These are phyloP conservation scores for Hemaris fuciformis DNA, from an alignment of 2,888 invertebrate genomes.

Conservation along the genomic window DNA sequence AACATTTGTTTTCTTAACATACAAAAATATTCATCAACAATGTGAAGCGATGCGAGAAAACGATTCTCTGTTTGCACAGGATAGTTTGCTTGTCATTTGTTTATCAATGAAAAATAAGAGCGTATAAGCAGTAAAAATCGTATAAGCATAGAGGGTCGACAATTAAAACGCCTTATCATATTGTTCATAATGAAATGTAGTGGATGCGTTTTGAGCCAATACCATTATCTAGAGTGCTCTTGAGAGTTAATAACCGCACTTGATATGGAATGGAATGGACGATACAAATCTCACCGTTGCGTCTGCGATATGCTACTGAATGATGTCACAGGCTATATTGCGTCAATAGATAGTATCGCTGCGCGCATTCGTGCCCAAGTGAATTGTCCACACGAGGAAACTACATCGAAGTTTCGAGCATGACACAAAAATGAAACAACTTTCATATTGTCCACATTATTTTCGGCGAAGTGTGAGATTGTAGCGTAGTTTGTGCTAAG, in stretches of 20 bases:
- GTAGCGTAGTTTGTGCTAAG: neutral
- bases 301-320: constrained; percentile 48
- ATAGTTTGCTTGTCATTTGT: neutral
- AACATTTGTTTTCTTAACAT: neutral
- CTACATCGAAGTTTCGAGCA: constrained; percentile 7
- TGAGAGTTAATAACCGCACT: constrained; percentile 71
- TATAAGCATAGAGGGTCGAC: constrained; percentile 33
- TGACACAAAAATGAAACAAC: constrained; percentile 15
- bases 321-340: constrained; percentile 54
- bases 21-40: neutral
- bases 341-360: constrained; percentile 41
- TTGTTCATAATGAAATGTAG: constrained; percentile 40
- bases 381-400: constrained; percentile 6
- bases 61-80: neutral
- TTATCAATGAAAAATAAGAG: neutral
- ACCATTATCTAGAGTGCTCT: constrained; percentile 79
- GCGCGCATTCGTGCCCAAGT: neutral
- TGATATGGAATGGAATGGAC: constrained; percentile 49
- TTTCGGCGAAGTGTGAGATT: neutral
- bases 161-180: constrained; percentile 33
- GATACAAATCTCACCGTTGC: constrained; percentile 58
- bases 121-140: too few relatives aligned
- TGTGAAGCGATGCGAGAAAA: constrained; percentile 3
- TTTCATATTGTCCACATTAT: constrained; percentile 2
- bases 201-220: constrained; percentile 58